Percentiles rank a stretch among this genome's conserved stretches.
These are phyloP conservation scores for Hirtodrosophila alboralis DNA, from an alignment of 2,888 invertebrate genomes.

Conservation along the genomic window DNA sequence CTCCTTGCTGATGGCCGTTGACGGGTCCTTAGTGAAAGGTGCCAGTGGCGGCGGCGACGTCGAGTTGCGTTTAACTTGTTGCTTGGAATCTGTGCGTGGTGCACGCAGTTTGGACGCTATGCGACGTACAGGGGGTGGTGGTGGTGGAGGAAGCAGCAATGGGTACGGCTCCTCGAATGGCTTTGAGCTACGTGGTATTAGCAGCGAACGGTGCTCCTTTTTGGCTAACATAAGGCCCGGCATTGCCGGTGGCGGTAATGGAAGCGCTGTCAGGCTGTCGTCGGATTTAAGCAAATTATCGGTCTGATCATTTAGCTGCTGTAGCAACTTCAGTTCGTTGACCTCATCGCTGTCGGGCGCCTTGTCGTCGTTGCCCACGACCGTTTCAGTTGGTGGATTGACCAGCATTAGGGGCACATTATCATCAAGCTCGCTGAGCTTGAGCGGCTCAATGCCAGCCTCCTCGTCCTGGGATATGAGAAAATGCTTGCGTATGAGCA, in stretches of 20 bases:
- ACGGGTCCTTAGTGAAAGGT: conserved; percentile 13
- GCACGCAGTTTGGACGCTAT: conserved; percentile 15
- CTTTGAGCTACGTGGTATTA: conserved; percentile 23
- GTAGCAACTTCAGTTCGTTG: not conserved
- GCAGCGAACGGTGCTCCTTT: conserved; percentile 33
- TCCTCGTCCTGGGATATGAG: conserved; percentile 65
- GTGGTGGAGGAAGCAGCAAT: not conserved
- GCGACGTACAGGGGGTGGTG: no score
- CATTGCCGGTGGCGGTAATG: conserved; percentile 3
- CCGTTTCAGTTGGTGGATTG: conserved; percentile 12
- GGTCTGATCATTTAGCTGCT: conserved; percentile 3
- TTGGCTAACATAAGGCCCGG: not conserved
- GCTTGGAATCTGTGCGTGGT: conserved; percentile 11
- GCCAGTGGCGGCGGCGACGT: conserved; percentile 57
- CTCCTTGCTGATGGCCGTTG: conserved; percentile 27
- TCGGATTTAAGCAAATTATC: not conserved
- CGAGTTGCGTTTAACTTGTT: conserved; percentile 17
- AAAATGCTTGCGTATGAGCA: conserved; percentile 80
- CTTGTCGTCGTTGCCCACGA: not conserved
- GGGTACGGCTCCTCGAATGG: not conserved
- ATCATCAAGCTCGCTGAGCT: conserved; percentile 61
- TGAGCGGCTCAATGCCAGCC: conserved; percentile 52
- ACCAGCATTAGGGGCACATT: conserved; percentile 49
- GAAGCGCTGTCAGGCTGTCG: not conserved
- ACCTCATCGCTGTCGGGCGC: not conserved